Conservation (phyloP, 2,888 invertebrate genomes). For the Tetrapedia diversipes region DNA sequence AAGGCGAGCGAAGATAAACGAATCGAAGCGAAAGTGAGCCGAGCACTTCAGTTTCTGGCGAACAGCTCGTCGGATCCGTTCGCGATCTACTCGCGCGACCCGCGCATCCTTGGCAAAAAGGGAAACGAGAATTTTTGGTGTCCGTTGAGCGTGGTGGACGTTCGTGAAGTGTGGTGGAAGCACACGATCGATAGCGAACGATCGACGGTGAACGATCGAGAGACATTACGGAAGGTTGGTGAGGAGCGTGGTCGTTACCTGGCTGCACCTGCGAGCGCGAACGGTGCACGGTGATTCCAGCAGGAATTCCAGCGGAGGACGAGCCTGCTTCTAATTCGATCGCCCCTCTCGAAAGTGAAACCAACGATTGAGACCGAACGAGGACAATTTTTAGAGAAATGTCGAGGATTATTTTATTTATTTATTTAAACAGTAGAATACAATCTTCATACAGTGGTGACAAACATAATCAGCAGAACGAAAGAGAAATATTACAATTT, state of each 20-base stretch:
- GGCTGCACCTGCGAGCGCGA: conserved; percentile 40
- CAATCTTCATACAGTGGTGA: no score
- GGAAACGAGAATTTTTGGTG: no score
- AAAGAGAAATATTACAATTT: no score
- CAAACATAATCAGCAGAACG: no score
- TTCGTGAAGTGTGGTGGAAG: no score
- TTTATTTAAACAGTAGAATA: no score
- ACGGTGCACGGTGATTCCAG: conserved; percentile 17
- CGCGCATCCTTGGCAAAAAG: no score
- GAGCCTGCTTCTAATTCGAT: not conserved
- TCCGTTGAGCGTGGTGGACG: no score
- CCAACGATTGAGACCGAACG: not conserved
- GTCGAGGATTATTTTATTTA: no score
- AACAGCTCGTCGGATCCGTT: conserved; percentile 40
- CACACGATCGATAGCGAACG: not conserved
- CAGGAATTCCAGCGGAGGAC: conserved; percentile 23
- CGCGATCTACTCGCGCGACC: conserved; percentile 9
- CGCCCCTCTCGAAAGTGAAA: conserved; percentile 2
- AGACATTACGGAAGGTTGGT: conserved; percentile 9
- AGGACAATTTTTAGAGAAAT: no score
- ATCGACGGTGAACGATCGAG: not conserved
- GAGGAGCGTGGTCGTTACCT: conserved; percentile 24
- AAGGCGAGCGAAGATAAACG: conserved; percentile 57
- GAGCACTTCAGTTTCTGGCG: conserved; percentile 46
- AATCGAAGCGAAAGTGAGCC: conserved; percentile 57